Evolutionary conservation across 2,113 vertebrate species (phyloP), one percentile per base, ranked within the genome.

Genomic region (Anas platyrhynchos): DNA sequence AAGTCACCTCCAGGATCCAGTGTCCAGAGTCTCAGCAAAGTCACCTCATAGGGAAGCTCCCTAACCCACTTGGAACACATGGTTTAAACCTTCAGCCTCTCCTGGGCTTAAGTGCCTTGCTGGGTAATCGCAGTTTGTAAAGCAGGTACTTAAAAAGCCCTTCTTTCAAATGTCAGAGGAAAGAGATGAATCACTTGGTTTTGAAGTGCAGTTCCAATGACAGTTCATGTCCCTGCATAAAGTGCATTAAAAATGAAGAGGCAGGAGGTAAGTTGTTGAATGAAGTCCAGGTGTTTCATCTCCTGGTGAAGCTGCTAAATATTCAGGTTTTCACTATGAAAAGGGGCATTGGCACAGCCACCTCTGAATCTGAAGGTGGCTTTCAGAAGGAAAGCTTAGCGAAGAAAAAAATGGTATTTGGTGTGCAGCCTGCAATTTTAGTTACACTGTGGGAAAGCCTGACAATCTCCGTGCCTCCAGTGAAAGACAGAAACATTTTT

Each of bases 171-270:
- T 23, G 41, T 22, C 72, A 86, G 80, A 62, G 50, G 44, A 90
- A 84, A 71, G 76, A 86, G 52, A 84, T 56, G 13, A 81, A 86
- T 88, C 73, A 72, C 68, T 91, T 67, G 43, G 75, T 86, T 83
- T 90, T 95, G 68, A 84, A 92, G 75, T 83, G 32, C 34, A 52
- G 54, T 78, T 86, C 65, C 76, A 84, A 44, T 31, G 80, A 72
- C 80, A 78, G 86, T 79, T 84, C 83, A 27, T 75, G 86, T 91
- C 34, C 38, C 54, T 75, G 73, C 56, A 92, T 84, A 86, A 95
- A 92, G 91, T 65, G 50, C 66, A 88, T 88, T 34, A 81, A 79
- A 88, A 84, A 92, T 89, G 73, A 93, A 89, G 74, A 94, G 7
- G 22, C 46, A 86, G 56, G 46, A 92, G 16, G 20, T 29, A 83